Evolutionary conservation across 2,797 vertebrate genomes (phyloP), one percentile per base, ranked within the genome.

Genomic region (Rhabdomys pumilio): DNA sequence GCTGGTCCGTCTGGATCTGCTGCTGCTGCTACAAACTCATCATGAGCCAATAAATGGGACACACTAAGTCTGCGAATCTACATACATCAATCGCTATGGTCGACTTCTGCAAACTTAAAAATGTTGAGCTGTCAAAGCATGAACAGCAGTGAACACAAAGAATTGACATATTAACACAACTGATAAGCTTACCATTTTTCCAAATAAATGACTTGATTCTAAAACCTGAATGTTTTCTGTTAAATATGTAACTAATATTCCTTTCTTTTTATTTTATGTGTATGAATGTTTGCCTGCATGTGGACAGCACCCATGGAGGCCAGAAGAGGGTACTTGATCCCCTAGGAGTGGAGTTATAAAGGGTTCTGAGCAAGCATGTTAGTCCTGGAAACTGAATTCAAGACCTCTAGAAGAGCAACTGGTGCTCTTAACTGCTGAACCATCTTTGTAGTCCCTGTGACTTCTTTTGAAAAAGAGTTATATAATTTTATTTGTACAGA

Each of bases 191-290:
- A 81, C 69, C 34, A n/a, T 67, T 91, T 91, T 94, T 90, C 53
- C 72, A 59, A 88, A 57, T 65, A 59, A 91, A n/a, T 93, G 50
- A 34, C n/a, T 89, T 91, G 69, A 85, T 92, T 96, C 59, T 92
- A 65, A 94, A 67, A 93, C 81, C 55, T 79, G 76, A 34, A 93
- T 44, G 76, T 59, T 96, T 96, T 72, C 59, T 77, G 75, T 77
- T 69, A 94, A 89, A 89, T 65, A 77, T 6, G 41, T 22, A 17
- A 77, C 80, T 34, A 20, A 20, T 80, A 20, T 24, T 86, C 59
- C 38, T 69, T 67, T 85, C n/a, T 50, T 69, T 65, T 20, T 67
- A 14, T 65, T 34, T 83, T n/a, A 72, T 19, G 22, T 17, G 34
- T 2, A 72, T 55, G 20, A 8, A 13, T n/a, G 47, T 38, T 26